Evolutionary conservation across 2,797 vertebrate species (phyloP).

Genomic region (Pachyuromys duprasi): DNA sequence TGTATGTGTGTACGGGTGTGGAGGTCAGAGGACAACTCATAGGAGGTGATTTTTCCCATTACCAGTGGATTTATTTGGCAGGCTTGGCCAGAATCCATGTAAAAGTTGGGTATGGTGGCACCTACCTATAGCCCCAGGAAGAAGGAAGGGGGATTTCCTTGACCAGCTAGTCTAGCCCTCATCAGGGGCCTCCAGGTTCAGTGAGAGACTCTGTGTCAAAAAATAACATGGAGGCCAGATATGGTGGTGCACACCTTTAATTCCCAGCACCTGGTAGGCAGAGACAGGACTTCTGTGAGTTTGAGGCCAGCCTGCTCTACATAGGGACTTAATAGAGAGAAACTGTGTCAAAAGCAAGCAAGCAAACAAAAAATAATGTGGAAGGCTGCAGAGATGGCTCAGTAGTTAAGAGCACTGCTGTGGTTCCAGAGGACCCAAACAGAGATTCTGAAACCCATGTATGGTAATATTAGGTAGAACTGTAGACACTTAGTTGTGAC

Average conservation of each 20-base stretch:
- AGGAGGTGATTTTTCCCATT: neutral
- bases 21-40: neutral
- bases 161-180: neutral
- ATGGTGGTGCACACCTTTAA: neutral
- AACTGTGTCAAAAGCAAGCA: neutral
- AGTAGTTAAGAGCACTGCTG: no score
- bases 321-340: neutral
- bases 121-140: neutral
- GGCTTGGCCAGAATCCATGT: neutral
- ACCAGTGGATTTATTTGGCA: neutral
- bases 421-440: neutral
- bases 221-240: neutral
- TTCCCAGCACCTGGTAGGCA: neutral
- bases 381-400: neutral
- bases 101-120: neutral
- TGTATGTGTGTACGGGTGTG: neutral
- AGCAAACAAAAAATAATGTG: neutral
- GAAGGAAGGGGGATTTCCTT: no score
- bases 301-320: neutral
- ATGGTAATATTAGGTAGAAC: no score
- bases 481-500: neutral
- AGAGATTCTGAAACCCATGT: no score
- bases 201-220: neutral
- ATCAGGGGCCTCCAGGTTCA: neutral
- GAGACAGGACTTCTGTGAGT: neutral